Conservation (phyloP, 2,888 invertebrate species). For the Apodemia duryi region DNA sequence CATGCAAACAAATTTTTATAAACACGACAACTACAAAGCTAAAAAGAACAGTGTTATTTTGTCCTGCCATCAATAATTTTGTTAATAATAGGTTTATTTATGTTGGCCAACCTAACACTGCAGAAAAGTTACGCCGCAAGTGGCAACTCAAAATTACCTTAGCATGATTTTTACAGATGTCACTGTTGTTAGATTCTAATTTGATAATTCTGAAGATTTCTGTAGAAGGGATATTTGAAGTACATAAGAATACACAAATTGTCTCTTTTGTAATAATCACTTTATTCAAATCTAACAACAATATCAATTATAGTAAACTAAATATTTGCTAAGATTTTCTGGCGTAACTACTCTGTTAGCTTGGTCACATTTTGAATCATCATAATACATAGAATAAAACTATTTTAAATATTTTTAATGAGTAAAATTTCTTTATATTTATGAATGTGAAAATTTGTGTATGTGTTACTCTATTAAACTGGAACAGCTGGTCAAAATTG, state of each 20-base stretch:
- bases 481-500: too few species aligned
- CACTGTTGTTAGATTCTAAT: too few species aligned
- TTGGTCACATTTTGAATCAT: too few species aligned
- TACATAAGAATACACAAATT: too few species aligned
- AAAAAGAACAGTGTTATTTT: constrained; percentile 10
- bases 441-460: too few species aligned
- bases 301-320: neutral
- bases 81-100: constrained; percentile 3
- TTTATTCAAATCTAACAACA: neutral
- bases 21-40: constrained; percentile 41
- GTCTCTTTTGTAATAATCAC: neutral
- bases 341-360: neutral
- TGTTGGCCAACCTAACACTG: neutral
- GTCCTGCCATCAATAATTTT: constrained; percentile 14
- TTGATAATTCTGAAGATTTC: neutral
- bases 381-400: too few species aligned
- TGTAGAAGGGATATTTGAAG: too few species aligned
- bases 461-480: too few species aligned
- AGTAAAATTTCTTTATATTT: too few species aligned
- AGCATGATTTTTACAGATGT: neutral
- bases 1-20: constrained; percentile 63
- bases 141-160: neutral
- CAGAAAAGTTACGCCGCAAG: neutral
- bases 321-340: neutral
- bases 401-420: too few species aligned